Percentiles rank a stretch among this genome's conserved stretches.
Conservation (phyloP, 2,113 vertebrate species). For the Hystrix cristata region DNA sequence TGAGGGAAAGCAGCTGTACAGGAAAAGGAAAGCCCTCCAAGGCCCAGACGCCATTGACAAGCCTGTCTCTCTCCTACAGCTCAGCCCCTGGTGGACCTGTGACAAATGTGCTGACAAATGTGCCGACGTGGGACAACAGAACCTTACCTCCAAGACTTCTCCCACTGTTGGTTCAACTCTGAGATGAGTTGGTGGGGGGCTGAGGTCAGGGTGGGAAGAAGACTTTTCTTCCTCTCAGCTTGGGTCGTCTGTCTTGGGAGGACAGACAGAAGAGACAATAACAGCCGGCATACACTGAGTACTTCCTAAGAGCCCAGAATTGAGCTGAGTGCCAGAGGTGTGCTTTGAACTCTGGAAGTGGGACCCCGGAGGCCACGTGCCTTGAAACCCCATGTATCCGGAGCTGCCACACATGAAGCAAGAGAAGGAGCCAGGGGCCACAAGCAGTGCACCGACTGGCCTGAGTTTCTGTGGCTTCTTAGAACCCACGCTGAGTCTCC, state of each 20-base stretch:
- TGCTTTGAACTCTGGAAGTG: not conserved
- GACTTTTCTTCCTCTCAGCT: not conserved
- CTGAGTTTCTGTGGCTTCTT: not conserved
- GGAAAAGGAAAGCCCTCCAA: not conserved
- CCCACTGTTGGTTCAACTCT: not conserved
- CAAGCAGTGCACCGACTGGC: not conserved
- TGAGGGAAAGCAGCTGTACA: not conserved
- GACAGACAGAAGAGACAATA: not conserved
- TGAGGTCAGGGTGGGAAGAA: not conserved
- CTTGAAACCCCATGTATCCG: not conserved
- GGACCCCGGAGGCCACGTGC: not conserved
- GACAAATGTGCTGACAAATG: not conserved
- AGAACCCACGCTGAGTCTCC: not conserved
- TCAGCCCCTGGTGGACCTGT: not conserved
- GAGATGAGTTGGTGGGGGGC: not conserved
- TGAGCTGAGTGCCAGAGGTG: not conserved
- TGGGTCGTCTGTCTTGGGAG: not conserved
- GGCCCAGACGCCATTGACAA: not conserved
- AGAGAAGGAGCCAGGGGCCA: not conserved
- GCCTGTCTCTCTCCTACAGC: not conserved
- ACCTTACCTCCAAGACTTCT: not conserved
- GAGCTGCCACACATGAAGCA: not conserved
- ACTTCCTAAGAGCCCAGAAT: not conserved
- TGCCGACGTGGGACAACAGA: not conserved
- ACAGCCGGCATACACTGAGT: not conserved